phyloP scores from a whole-genome alignment of 2,888 invertebrate species.

The Limnephilus rhombicus region DNA sequence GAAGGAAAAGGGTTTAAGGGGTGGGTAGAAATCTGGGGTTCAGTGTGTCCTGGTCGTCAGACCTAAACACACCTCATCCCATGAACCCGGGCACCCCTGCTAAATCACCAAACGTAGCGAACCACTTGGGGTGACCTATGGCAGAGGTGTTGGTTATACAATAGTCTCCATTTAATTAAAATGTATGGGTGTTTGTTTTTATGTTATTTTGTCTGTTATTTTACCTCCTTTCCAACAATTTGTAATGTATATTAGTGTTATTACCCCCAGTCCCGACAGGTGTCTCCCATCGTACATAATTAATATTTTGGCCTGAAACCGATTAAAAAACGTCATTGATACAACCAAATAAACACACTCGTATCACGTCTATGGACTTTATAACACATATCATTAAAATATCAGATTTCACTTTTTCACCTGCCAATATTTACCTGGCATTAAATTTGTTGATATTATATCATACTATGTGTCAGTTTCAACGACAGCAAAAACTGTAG shows the following conservation, averaged over 20 bases:
- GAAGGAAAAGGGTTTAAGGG: no score
- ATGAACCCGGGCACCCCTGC: no score
- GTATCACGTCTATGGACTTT: not conserved
- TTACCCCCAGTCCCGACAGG: not conserved
- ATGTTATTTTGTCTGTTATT: not conserved
- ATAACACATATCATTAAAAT: not conserved
- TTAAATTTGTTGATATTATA: not conserved
- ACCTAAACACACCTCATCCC: no score
- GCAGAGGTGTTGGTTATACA: no score
- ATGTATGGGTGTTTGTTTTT: no score
- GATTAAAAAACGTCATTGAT: not conserved
- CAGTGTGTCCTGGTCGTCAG: no score
- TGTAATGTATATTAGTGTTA: constrained; percentile 11
- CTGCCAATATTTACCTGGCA: not conserved
- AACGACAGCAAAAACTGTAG: not conserved
- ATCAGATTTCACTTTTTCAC: not conserved
- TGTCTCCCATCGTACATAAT: not conserved
- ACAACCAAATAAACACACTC: not conserved
- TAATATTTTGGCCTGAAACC: not conserved
- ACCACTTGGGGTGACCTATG: no score
- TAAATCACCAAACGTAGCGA: no score
- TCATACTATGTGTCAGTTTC: not conserved
- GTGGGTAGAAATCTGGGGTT: no score
- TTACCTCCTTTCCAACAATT: not conserved
- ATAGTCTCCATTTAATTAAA: no score